phyloP scores from a whole-genome alignment of 2,797 vertebrate genomes.

The Onychomys torridus region DNA sequence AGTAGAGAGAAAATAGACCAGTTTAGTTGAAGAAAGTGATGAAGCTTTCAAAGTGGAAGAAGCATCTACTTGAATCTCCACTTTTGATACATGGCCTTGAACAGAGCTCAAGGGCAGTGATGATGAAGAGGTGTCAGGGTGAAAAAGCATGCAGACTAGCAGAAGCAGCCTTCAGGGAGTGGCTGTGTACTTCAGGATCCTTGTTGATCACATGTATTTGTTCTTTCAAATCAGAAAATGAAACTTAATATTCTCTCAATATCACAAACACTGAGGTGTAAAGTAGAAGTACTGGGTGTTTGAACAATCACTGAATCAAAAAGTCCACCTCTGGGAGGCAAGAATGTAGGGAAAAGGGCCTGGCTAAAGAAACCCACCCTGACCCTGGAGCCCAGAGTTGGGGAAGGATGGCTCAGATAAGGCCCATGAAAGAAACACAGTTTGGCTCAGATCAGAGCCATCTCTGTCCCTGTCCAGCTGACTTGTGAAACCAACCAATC shows the following conservation, averaged over 20 bases:
- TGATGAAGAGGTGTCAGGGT: not conserved
- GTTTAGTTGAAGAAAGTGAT: not conserved
- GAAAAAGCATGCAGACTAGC: not conserved
- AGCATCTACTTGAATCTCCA: not conserved
- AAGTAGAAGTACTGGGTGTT: not conserved
- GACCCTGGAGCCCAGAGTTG: too few relatives aligned
- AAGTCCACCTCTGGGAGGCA: not conserved
- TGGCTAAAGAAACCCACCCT: too few relatives aligned
- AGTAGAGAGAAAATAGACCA: not conserved
- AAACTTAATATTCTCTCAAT: not conserved
- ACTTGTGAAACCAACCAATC: too few relatives aligned
- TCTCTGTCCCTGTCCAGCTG: too few relatives aligned
- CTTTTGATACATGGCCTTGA: not conserved
- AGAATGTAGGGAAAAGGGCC: too few relatives aligned
- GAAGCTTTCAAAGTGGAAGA: not conserved
- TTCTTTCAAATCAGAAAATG: constrained; percentile 26
- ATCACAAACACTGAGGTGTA: not conserved
- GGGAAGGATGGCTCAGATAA: too few relatives aligned
- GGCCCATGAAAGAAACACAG: too few relatives aligned
- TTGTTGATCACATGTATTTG: not conserved
- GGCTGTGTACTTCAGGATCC: not conserved
- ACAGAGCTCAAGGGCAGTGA: not conserved
- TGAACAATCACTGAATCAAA: not conserved
- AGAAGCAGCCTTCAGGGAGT: not conserved
- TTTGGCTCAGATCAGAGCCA: too few relatives aligned